These are phyloP conservation scores for Falcaria lacertinaria DNA, from an alignment of 2,888 invertebrate genomes.

Conservation along the genomic window DNA sequence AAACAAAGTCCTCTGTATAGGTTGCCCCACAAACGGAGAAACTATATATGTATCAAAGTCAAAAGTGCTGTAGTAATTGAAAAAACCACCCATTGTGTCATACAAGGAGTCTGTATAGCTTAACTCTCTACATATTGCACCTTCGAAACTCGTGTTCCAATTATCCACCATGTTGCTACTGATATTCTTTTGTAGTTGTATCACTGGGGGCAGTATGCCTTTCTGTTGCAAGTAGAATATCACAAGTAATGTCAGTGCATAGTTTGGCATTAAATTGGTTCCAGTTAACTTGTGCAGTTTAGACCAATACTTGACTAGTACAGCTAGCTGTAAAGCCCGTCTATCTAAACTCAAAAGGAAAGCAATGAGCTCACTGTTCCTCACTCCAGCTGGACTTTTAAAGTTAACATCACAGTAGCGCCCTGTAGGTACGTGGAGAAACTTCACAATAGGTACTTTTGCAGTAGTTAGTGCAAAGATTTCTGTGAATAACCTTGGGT, in stretches of 20 bases:
- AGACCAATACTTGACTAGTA: conserved; percentile 88
- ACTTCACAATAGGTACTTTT: conserved; percentile 88
- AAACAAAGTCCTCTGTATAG: conserved; percentile 52
- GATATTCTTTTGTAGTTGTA: conserved; percentile 53
- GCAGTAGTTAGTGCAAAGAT: conserved; percentile 83
- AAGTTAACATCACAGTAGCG: conserved; percentile 85
- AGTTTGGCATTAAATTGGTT: conserved; percentile 81
- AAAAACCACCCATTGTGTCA: conserved; percentile 82
- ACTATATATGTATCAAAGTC: conserved; percentile 77
- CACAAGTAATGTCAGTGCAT: conserved; percentile 82
- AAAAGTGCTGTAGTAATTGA: conserved; percentile 80
- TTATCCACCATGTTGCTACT: conserved; percentile 50
- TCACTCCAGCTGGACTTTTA: conserved; percentile 82
- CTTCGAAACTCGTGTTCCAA: conserved; percentile 81
- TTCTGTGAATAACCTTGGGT: conserved; percentile 59
- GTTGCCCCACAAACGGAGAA: conserved; percentile 78
- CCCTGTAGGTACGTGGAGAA: conserved; percentile 77
- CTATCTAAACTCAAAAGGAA: conserved; percentile 77
- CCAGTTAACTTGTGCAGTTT: conserved; percentile 80
- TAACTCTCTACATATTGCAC: conserved; percentile 18
- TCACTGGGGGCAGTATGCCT: conserved; percentile 77
- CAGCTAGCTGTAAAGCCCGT: conserved; percentile 77
- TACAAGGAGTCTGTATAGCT: conserved; percentile 44
- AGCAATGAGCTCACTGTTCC: conserved; percentile 83
- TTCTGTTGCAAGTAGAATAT: conserved; percentile 85